phyloP scores from a whole-genome alignment of 2,797 vertebrate species.

The Carduelis carduelis region DNA sequence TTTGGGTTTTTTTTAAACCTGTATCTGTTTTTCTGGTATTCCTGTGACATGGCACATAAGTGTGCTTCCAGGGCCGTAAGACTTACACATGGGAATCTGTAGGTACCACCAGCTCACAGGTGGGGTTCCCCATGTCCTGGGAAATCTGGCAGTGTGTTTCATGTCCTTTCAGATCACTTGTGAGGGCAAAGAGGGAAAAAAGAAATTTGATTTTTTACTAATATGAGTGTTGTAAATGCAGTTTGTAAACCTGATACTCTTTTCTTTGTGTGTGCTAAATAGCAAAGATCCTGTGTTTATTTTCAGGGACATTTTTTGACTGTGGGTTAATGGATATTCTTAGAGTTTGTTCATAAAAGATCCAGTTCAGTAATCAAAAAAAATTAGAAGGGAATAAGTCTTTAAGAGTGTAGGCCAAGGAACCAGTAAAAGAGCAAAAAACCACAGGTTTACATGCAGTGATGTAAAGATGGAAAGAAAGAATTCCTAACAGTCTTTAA shows the following conservation, averaged over 20 bases:
- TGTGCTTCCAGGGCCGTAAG: neutral
- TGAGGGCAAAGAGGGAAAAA: neutral
- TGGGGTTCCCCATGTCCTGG: neutral
- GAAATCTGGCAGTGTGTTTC: neutral
- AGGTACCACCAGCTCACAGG: neutral
- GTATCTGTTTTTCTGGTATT: neutral
- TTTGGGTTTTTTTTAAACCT: neutral
- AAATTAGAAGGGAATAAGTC: neutral
- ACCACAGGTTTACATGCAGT: rapidly evolving
- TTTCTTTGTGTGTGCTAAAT: neutral
- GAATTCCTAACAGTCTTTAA: neutral
- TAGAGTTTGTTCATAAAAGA: neutral
- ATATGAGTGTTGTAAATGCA: neutral
- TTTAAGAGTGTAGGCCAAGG: neutral
- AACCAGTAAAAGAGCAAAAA: neutral
- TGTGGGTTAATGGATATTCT: neutral
- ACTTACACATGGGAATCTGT: neutral
- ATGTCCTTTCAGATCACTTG: neutral
- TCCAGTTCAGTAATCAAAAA: neutral
- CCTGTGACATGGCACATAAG: rapidly evolving
- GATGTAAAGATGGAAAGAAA: neutral
- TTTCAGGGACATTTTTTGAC: neutral
- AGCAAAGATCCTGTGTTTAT: neutral
- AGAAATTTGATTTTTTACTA: neutral
- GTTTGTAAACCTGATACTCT: neutral